These are phyloP conservation scores for Megaustenia siamemsis DNA, from an alignment of 2,888 invertebrate genomes.

Conservation along the genomic window DNA sequence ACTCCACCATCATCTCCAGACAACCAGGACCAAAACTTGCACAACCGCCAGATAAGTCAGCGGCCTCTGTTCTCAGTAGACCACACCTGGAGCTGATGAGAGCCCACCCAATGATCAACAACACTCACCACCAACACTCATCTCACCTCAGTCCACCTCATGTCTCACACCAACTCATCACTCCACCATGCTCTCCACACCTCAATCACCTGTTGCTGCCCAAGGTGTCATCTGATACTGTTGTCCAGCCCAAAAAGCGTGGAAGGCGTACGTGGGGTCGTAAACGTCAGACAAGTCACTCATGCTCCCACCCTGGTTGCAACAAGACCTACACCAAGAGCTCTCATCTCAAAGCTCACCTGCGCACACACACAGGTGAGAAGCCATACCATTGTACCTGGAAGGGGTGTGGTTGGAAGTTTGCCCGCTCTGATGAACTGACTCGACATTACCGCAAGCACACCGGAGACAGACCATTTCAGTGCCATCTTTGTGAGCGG, in stretches of 20 bases:
- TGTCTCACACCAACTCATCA: conserved; percentile 79
- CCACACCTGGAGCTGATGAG: conserved; percentile 42
- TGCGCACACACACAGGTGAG: conserved; percentile 85
- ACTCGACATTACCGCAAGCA: conserved; percentile 84
- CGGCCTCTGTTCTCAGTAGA: conserved; percentile 51
- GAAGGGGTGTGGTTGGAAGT: conserved; percentile 84
- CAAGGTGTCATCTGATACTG: conserved; percentile 59
- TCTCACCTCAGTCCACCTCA: conserved; percentile 63
- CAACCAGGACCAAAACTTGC: conserved; percentile 61
- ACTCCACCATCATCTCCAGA: conserved; percentile 81
- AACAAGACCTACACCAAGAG: conserved; percentile 84
- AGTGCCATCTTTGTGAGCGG: conserved; percentile 84
- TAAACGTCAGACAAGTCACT: conserved; percentile 82
- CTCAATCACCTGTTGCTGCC: conserved; percentile 79
- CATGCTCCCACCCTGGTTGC: conserved; percentile 83
- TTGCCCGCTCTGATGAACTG: conserved; percentile 84
- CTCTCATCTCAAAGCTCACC: conserved; percentile 84
- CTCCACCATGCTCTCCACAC: conserved; percentile 82
- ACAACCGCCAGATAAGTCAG: conserved; percentile 55
- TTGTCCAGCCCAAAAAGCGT: conserved; percentile 77
- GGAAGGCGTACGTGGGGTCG: conserved; percentile 82
- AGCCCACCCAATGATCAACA: conserved; percentile 45
- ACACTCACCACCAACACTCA: conserved; percentile 55
- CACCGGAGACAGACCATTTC: conserved; percentile 85
- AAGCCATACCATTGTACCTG: conserved; percentile 85